Evolutionary conservation across 1,140 invertebrate genomes (phyloP), one percentile per base, ranked within the genome.

Genomic region (Drosophila parabipectinata): DNA sequence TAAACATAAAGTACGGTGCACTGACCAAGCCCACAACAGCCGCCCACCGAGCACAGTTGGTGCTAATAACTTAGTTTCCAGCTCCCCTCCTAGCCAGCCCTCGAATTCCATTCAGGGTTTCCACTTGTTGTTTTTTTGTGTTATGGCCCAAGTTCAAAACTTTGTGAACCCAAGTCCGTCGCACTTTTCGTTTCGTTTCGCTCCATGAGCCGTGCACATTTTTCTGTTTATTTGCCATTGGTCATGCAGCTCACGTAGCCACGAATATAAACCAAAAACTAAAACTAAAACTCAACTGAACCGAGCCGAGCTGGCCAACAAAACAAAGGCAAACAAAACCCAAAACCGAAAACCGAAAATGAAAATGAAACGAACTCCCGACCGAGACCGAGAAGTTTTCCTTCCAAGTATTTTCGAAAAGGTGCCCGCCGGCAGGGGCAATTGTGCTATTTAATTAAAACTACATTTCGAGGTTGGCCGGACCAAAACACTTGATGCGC

Each of bases 51-150:
- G 58, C 55, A 47, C 76, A 68, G 76, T 85, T 80, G 73, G 24
- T 81, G 77, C 81, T 81, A 84, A 87, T 87, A 84, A 87, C 82
- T 87, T 87, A 74, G 82, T 85, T 85, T 84, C 76, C 53, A 21
- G 21, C 21, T 3, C 21, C 21, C 21, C 21, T 21, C 21, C 37
- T 67, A 50, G 66, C 39, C 39, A 14, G 39, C 39, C 4, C 6
- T 15, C 32, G 12, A 3, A 10, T 4, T 1, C 9, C 8, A 8
- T 8, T 8, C 34, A 15, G 34, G 44, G 12, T 32, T 48, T 45
- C 15, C 45, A 28, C 54, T 60, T 45, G 41, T 57, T 26, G 24
- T 53, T n/a, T 56, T 34, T 52, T 78, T 61, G 44, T 54, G 51
- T 24, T 50, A 12, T 62, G 63, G 55, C 24, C 64, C 57, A 76